Base-by-base conservation (phyloP, 2,888 invertebrate species). In the Smittia aterrima region DNA sequence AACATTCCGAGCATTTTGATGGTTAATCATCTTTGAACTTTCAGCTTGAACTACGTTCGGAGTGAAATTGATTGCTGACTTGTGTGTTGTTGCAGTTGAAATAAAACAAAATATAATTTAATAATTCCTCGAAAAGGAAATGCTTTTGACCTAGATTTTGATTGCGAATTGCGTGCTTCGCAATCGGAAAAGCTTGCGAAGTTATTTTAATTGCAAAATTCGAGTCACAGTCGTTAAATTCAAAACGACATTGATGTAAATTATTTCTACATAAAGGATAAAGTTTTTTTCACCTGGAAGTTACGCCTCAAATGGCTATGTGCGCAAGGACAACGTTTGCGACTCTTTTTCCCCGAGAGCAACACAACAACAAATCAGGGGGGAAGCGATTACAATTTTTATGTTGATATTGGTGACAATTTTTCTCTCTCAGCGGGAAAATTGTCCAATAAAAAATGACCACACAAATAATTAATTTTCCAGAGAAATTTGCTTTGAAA, bases 321-420 rank as follows among this genome's bases (percentile, higher is more conserved):
- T 68, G 70, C 70, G 70, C 70, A 71, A 68, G 68, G 68, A 68
- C 68, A 68, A 66, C 24, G 32, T 47, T 54, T 53, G 47, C 25
- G 70, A 71, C 27, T 22, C 22, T 58, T 58, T 71, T 70, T 68
- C n/a, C 47, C 27, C 53, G 20, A 54, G 53, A 16, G 53, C 70
- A 53, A 18, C 70, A 47, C 66, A 66, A 66, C 40, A 66, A 66
- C 38, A 66, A 67, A 41, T 22, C 47, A 22, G n/a, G 68, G 9
- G 47, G 41, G 40, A 58, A 47, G 47, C 6, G 47, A 22, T 58
- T 58, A 58, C 58, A 47, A 68, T 13, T 66, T 68, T 71, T 54
- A 71, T 71, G 70, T 24, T 71, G 70, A 71, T 71, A 71, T 71
- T 71, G 70, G 70, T 71, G 70, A 71, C 70, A 71, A 53, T 54